Evolutionary conservation across 2,113 vertebrate species (phyloP).

Genomic region (Lamprotornis superbus): DNA sequence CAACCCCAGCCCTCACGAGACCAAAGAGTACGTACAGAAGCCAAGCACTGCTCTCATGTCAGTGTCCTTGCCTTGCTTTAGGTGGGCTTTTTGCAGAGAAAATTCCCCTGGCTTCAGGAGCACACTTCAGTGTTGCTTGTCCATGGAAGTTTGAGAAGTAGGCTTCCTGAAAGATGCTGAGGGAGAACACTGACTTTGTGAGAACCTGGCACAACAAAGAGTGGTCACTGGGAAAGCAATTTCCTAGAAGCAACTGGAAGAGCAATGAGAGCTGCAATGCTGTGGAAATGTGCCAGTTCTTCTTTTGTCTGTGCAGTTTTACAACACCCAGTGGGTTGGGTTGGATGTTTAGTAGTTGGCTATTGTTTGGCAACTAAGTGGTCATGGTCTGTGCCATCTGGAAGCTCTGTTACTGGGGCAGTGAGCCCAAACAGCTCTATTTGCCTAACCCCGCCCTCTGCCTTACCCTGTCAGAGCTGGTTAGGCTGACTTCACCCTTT

Average conservation of each 20-base stretch:
- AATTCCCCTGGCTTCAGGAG: background rate
- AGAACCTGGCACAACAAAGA: background rate
- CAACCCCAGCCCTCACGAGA: slow-evolving; percentile 83
- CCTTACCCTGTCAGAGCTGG: background rate
- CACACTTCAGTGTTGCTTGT: background rate
- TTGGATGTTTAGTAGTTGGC: background rate
- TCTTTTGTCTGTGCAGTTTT: background rate
- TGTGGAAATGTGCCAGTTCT: background rate
- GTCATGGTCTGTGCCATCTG: background rate
- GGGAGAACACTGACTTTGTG: background rate
- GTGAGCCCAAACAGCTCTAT: background rate
- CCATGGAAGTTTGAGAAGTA: accelerated
- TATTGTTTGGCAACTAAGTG: background rate
- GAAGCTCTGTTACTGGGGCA: background rate
- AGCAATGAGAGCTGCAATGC: background rate
- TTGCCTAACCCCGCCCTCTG: background rate
- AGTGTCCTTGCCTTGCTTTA: background rate
- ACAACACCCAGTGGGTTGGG: background rate
- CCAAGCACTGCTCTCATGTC: background rate
- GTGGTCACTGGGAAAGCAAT: background rate
- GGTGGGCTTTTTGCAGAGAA: background rate
- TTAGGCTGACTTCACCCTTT: background rate
- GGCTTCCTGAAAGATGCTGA: background rate
- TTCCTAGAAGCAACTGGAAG: background rate
- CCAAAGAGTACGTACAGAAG: slow-evolving; percentile 79